Percentiles rank a stretch among this genome's conserved stretches.
Evolutionary conservation across 2,888 invertebrate genomes (phyloP).

Genomic region (Tenthredo livida): DNA sequence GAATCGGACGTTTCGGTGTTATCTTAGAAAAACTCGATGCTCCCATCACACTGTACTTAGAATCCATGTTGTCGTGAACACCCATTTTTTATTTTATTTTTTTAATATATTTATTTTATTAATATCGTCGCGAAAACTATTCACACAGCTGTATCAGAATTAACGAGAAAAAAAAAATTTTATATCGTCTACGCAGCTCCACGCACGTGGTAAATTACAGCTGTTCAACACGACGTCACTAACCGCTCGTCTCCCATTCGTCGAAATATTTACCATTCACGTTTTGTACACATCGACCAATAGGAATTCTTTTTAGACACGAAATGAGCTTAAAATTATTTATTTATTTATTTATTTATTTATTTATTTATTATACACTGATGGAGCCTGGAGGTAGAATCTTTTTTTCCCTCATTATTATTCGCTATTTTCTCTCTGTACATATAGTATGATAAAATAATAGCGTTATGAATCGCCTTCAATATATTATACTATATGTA

Average conservation of each 20-base stretch:
- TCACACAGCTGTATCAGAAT: not conserved
- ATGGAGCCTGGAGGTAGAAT: not conserved
- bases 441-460: not conserved
- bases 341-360: no score
- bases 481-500: no score
- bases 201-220: slow-evolving; percentile 65
- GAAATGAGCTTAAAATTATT: not conserved
- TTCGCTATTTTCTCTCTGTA: no score
- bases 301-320: not conserved
- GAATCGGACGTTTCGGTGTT: slow-evolving; percentile 69
- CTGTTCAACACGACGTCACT: slow-evolving; percentile 41
- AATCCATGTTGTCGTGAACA: slow-evolving; percentile 74
- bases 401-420: not conserved
- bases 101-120: not conserved
- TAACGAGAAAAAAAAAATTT: not conserved
- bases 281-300: not conserved
- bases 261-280: slow-evolving; percentile 53
- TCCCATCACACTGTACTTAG: slow-evolving; percentile 72
- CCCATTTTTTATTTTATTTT: slow-evolving; percentile 66
- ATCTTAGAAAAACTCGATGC: slow-evolving; percentile 71
- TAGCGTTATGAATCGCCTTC: not conserved
- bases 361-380: no score
- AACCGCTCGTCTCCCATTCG: slow-evolving; percentile 45
- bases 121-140: not conserved
- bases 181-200: not conserved